Evolutionary conservation across 2,113 vertebrate species (phyloP).

Genomic region (Hiodon tergisus): DNA sequence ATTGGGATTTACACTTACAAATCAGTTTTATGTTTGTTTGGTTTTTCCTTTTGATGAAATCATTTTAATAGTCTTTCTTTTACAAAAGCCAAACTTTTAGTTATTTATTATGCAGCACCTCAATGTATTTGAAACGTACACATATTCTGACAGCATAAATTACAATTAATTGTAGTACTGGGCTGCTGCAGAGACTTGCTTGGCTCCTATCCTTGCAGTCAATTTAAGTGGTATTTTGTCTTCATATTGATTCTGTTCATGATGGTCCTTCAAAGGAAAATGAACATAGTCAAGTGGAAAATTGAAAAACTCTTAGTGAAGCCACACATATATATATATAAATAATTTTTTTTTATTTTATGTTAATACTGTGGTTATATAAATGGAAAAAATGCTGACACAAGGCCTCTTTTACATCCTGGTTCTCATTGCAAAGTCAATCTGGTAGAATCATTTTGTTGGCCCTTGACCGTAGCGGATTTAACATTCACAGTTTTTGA

Average conservation of each 20-base stretch:
- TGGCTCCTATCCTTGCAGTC: not conserved
- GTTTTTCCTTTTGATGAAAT: too few relatives aligned
- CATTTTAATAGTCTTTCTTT: too few relatives aligned
- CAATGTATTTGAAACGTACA: too few relatives aligned
- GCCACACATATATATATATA: not conserved
- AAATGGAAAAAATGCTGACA: not conserved
- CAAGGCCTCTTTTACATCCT: too few relatives aligned
- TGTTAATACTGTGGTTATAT: not conserved
- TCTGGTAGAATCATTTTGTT: too few relatives aligned
- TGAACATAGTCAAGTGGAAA: slow-evolving; percentile 5
- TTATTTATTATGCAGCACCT: too few relatives aligned
- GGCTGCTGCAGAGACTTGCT: not conserved
- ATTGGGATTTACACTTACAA: too few relatives aligned
- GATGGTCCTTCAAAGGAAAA: not conserved
- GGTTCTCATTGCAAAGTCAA: not conserved
- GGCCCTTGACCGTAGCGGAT: too few relatives aligned
- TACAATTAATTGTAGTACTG: not conserved
- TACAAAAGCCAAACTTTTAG: too few relatives aligned
- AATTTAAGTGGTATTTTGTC: not conserved
- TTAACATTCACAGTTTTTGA: too few relatives aligned
- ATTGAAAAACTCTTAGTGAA: slow-evolving; percentile 1
- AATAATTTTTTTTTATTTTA: not conserved
- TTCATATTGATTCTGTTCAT: not conserved
- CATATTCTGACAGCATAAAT: not conserved
- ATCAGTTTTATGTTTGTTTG: too few relatives aligned